Evolutionary conservation across 2,888 invertebrate species (phyloP), one percentile per base, ranked within the genome.

Genomic region (Spicauda simplicius): DNA sequence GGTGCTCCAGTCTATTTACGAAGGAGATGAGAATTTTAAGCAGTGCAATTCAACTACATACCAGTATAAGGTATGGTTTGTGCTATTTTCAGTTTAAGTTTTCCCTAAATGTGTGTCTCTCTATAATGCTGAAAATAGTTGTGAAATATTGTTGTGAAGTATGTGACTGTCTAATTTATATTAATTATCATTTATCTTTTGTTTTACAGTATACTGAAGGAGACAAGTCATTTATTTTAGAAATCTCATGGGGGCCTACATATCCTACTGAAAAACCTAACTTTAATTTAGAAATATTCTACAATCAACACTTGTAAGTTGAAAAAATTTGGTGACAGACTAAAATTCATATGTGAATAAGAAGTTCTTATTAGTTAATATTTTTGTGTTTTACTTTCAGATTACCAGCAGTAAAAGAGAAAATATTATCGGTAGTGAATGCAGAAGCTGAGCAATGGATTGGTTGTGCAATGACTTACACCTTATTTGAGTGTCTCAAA

Each of bases 401-500:
- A 84, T 81, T 96, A 71, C 92, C 94, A 48, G 81, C 94, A 1
- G 95, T 97, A 0, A 98, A 98, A 87, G 90, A 95, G 57, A 96
- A 95, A 80, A 95, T 98, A 70, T 79, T 94, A 12, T 83, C 91
- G 10, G 92, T 94, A 62, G 86, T 97, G 0, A 90, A 92, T 14
- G 90, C 94, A 12, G 97, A 98, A 86, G 97, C 97, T 0, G 95
- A 97, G 52, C 96, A 97, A 77, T 97, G 97, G 94, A 79, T 98
- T 16, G 98, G 98, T 0, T 96, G 96, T 90, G 98, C 98, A 2
- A 98, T 98, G 98, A 99, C 98, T 0, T 99, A 98, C 82, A 97
- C 98, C 0, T 87, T 99, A 63, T 98, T 99, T 84, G 98, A 99
- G 88, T 97, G 96, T 85, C 93, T 97, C 16, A 98, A 98, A 85